Base-by-base conservation (phyloP, 2,797 vertebrate species). In the Poeciliopsis gracilis region DNA sequence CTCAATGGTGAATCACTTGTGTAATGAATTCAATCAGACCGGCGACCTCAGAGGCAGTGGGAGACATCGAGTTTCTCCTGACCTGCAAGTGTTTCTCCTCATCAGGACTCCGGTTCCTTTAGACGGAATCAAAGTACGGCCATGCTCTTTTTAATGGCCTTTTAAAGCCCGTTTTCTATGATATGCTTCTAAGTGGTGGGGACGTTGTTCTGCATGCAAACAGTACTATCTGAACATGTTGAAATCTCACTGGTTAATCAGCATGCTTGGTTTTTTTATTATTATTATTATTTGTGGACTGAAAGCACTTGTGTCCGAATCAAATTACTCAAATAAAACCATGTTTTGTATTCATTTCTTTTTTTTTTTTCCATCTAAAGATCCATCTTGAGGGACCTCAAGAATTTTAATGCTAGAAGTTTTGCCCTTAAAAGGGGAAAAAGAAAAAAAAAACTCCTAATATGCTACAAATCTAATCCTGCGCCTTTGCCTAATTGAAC, bases 11-110 rank as follows among this genome's bases (percentile, higher is more conserved):
- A 87, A 88, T 92, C 88, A 78, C 57, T 63, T 28, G 20, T 70
- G 51, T 87, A 82, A 93, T 92, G 82, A 87, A 87, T 90, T 83
- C 80, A 85, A 89, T 93, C 85, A 79, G 63, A 77, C 45, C 61
- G 1, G 28, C 78, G 83, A 91, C 87, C 90, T 91, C 79, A 41
- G 76, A 74, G 83, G 53, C 69, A 0, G 47, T 45, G 16, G 0
- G 53, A 81, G 76, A 76, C 72, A 0, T 13, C 0, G 36, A 55
- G 69, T 51, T 63, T 61, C 67, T 72, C 67, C 77, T 90, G 92
- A 91, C 87, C 88, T 66, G 36, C 77, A 43, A 43, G 4, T 88
- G 88, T 91, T 80, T 61, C 25, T 74, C 59, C 82, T 81, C 28
- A 75, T 77, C 75, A 45, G 41, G 79, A 79, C 82, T 72, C 57